Conservation (phyloP, 2,113 vertebrate genomes). For the Genyomyrus donnyi region DNA sequence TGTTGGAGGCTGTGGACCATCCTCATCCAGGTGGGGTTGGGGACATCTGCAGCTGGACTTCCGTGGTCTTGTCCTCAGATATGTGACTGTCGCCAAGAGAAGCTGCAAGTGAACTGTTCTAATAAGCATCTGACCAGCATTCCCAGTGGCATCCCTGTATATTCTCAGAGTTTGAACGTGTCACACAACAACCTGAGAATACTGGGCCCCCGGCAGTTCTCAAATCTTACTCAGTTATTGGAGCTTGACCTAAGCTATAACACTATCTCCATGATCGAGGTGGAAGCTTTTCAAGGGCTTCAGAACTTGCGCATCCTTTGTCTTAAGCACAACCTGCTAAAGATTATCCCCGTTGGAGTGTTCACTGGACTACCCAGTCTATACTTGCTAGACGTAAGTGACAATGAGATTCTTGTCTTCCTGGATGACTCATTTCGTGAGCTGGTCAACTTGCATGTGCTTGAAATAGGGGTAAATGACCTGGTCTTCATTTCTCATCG, state of each 20-base stretch:
- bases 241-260: constrained; percentile 81
- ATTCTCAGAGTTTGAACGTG: constrained; percentile 68
- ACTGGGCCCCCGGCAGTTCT: constrained; percentile 67
- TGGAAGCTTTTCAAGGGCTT: constrained; percentile 71
- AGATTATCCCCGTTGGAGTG: constrained; percentile 71
- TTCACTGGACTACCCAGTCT: constrained; percentile 69
- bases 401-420: constrained; percentile 81
- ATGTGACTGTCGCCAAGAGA: constrained; percentile 64
- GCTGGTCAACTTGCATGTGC: constrained; percentile 56
- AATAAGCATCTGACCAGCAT: constrained; percentile 62
- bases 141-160: constrained; percentile 62
- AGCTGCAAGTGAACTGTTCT: constrained; percentile 68
- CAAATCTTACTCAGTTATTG: constrained; percentile 61
- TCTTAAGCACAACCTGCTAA: constrained; percentile 70
- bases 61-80: constrained; percentile 57
- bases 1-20: constrained; percentile 51
- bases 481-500: constrained; percentile 72
- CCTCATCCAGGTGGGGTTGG: constrained; percentile 49
- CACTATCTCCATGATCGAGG: constrained; percentile 74
- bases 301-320: constrained; percentile 58
- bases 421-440: constrained; percentile 76
- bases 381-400: constrained; percentile 68
- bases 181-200: constrained; percentile 73
- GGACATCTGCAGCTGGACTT: constrained; percentile 37
- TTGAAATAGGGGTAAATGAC: constrained; percentile 69